phyloP scores from a whole-genome alignment of 2,797 vertebrate species.

The Hozukius guyotensis region DNA sequence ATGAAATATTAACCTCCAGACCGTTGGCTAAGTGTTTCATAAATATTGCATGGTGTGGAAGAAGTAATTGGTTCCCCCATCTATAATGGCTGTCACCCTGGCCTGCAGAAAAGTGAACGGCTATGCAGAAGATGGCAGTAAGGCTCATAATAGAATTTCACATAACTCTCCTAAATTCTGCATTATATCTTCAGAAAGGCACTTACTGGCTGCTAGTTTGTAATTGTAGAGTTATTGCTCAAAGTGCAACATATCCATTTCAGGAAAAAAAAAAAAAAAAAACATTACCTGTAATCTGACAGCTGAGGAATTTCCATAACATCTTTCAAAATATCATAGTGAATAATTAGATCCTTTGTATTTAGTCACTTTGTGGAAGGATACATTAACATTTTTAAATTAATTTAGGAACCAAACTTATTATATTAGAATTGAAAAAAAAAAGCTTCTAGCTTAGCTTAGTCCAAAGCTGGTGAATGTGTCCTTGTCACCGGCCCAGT shows the following conservation, averaged over 20 bases:
- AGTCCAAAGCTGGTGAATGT: background rate
- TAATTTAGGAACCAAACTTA: background rate
- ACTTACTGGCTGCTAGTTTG: conserved; percentile 40
- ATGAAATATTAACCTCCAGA: conserved; percentile 84
- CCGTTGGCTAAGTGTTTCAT: conserved; percentile 84
- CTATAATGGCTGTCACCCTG: conserved; percentile 78
- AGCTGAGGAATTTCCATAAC: background rate
- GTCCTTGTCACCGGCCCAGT: conserved; percentile 25
- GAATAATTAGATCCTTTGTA: conserved; percentile 11
- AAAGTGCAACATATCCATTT: conserved; percentile 30
- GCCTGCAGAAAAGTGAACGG: conserved; percentile 47
- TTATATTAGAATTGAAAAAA: background rate
- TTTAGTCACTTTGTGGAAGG: background rate
- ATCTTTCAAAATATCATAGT: background rate
- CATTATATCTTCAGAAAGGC: conserved; percentile 26
- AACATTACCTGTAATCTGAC: conserved; percentile 18
- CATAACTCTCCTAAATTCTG: conserved; percentile 36
- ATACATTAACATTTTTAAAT: background rate
- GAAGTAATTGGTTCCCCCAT: conserved; percentile 84
- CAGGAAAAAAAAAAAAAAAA: background rate
- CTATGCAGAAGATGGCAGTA: conserved; percentile 33
- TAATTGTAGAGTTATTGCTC: conserved; percentile 47
- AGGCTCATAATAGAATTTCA: conserved; percentile 53
- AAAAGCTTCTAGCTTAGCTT: background rate
- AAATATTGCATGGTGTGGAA: conserved; percentile 84